Evolutionary conservation across 2,888 invertebrate species (phyloP).

Genomic region (Galerucella pusilla): DNA sequence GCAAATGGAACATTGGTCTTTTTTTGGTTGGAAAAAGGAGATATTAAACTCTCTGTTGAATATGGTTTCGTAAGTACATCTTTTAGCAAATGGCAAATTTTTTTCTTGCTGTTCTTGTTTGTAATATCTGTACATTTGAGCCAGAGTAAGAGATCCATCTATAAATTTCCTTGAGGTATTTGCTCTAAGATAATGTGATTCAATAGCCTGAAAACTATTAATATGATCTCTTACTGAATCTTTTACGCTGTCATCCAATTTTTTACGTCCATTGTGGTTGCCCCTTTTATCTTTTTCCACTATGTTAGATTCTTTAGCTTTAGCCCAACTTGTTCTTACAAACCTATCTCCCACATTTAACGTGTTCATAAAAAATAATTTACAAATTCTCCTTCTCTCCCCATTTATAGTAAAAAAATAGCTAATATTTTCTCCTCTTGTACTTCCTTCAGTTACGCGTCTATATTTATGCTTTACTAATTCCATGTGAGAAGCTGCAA

Average conservation of each 20-base stretch:
- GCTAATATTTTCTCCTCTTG: no score
- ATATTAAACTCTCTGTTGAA: not conserved
- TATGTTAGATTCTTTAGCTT: not conserved
- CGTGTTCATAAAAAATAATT: not conserved
- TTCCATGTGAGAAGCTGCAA: no score
- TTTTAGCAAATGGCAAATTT: not conserved
- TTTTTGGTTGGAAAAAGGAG: not conserved
- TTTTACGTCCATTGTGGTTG: not conserved
- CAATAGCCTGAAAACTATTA: constrained; percentile 9
- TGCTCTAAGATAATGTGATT: constrained; percentile 22
- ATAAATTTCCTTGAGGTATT: constrained; percentile 7
- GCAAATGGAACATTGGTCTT: not conserved
- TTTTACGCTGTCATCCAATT: not conserved
- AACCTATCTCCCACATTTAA: not conserved
- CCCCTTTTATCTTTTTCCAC: not conserved
- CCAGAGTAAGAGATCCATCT: constrained; percentile 1
- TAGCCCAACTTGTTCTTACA: not conserved
- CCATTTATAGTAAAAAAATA: not conserved
- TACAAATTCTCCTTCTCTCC: not conserved
- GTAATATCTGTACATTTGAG: constrained; percentile 14
- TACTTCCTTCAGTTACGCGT: no score
- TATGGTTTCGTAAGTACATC: not conserved
- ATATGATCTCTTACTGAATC: constrained; percentile 5
- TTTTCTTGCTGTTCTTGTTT: not conserved
- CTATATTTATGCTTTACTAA: no score